Evolutionary conservation across 1,140 invertebrate species (phyloP), one percentile per base, ranked within the genome.

Genomic region (Drosophila kohkoa): DNA sequence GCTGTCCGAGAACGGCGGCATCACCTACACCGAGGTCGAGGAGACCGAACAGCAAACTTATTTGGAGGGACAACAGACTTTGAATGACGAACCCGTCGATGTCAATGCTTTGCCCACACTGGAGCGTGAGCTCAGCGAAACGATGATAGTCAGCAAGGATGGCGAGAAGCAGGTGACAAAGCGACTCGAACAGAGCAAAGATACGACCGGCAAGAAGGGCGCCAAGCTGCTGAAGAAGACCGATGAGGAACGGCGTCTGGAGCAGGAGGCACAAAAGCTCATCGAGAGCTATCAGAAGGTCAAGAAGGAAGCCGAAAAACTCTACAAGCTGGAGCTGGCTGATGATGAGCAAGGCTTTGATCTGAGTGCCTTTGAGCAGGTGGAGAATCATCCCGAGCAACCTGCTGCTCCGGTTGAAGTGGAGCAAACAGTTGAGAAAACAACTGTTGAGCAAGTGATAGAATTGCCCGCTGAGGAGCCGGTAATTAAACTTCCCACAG

Each of bases 211-310:
- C 5, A 91, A 91, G 6, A 91, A 91, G 55, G 89, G 83, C 0
- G 58, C 85, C 5, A 91, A 88, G 63, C 28, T 91, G 1, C 62
- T 91, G 0, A 91, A 91, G 67, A 92, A 92, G 51, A 88, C 87
- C 4, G 90, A 92, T 1, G 90, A 91, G 28, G 90, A 92, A 58
- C 77, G 85, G 2, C 83, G 81, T 5, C 73, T 92, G 0, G 90
- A 92, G 52, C 69, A 88, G 67, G 90, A 92, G 76, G 90, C 90
- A 2, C 90, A 92, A 13, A 90, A 92, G 62, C 62, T 92, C 5
- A 92, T 92, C 16, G 90, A 92, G 20, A 92, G 90, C 59, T 92
- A 92, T 71, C 90, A 92, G 57, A 92, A 92, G 48, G 90, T 92
- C 6, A 90, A 87, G 25, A 92, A 92, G 52, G 90, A 92, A 30